These are phyloP conservation scores for Halcyon chelicuti DNA, from an alignment of 2,797 vertebrate genomes.

Conservation along the genomic window DNA sequence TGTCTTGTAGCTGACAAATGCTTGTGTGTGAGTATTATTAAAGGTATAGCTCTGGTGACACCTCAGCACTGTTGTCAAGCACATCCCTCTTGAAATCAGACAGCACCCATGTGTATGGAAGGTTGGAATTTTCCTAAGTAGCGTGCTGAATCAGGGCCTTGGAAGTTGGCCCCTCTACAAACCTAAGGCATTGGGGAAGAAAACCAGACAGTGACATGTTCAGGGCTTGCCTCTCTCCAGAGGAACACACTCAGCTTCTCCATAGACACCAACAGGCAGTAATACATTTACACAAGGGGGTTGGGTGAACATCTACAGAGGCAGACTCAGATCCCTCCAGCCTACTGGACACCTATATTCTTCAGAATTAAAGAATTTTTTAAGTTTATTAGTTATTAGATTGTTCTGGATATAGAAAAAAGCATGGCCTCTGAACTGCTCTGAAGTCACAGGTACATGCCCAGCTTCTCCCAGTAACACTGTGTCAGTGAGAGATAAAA, in stretches of 20 bases:
- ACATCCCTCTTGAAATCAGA: neutral
- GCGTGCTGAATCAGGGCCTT: neutral
- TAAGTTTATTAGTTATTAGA: neutral
- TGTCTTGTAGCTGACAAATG: neutral
- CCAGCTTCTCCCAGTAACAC: neutral
- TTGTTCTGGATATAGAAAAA: neutral
- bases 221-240: neutral
- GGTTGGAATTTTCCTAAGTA: neutral
- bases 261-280: rapidly evolving
- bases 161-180: neutral
- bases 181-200: neutral
- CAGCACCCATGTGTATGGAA: neutral
- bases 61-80: neutral
- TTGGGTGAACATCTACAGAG: neutral
- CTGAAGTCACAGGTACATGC: neutral
- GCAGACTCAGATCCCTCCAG: neutral
- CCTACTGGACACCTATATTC: neutral
- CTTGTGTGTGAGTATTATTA: neutral
- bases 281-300: neutral
- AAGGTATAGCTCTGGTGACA: neutral
- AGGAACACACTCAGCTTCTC: neutral
- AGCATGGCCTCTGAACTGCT: neutral
- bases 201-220: neutral
- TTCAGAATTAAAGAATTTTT: neutral
- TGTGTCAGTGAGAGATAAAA: neutral